Evolutionary conservation across 2,113 vertebrate species (phyloP).

Genomic region (Sula dactylatra): DNA sequence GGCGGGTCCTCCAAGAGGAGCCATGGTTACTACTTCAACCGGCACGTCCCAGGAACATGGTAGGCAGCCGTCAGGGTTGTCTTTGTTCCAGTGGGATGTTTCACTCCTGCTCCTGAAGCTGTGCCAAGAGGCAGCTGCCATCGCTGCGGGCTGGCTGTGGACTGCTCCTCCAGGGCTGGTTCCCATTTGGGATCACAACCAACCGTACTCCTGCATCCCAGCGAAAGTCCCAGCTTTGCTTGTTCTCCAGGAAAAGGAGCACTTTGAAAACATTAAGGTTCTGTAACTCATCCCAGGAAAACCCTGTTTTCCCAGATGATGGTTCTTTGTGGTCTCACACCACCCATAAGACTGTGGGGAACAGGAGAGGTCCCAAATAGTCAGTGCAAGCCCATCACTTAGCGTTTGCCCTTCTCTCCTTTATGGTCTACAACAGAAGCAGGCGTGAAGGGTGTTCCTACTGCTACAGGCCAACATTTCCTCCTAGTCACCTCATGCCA

Average conservation of each 20-base stretch:
- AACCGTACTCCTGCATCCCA: neutral
- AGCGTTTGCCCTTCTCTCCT: neutral
- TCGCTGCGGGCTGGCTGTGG: neutral
- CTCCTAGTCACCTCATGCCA: neutral
- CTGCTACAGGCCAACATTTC: neutral
- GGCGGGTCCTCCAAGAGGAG: neutral
- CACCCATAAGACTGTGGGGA: neutral
- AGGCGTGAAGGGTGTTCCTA: neutral
- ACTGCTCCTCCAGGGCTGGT: neutral
- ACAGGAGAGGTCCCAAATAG: neutral
- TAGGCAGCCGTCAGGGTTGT: neutral
- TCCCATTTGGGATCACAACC: neutral
- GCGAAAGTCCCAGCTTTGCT: neutral
- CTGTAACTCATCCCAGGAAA: neutral
- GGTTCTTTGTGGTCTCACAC: neutral
- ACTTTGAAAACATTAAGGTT: neutral
- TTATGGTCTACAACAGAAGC: neutral
- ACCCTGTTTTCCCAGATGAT: neutral
- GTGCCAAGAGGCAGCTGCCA: neutral
- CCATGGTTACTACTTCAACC: neutral
- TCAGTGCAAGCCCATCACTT: neutral
- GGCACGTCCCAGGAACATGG: fast-evolving
- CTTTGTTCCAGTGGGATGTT: neutral
- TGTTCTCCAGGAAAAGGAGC: neutral
- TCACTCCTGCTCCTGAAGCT: neutral